phyloP scores from a whole-genome alignment of 2,113 vertebrate species.

The Centrocercus urophasianus region DNA sequence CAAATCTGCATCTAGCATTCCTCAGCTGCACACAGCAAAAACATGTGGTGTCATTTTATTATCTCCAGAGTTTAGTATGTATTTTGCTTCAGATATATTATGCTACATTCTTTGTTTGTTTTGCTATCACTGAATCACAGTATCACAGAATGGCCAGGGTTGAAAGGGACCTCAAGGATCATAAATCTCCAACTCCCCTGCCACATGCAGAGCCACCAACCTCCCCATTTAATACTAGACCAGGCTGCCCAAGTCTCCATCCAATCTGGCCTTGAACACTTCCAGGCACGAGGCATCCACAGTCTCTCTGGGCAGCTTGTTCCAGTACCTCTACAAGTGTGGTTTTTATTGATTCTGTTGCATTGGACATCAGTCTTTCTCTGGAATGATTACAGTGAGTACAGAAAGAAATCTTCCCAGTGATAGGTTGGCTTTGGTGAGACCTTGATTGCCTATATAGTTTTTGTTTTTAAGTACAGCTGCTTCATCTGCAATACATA shows the following conservation, averaged over 20 bases:
- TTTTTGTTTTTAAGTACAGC: neutral
- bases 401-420: neutral
- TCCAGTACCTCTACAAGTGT: neutral
- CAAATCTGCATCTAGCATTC: neutral
- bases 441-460: neutral
- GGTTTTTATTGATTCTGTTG: neutral
- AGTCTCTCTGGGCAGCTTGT: too few relatives aligned
- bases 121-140: neutral
- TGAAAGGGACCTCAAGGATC: too few relatives aligned
- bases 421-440: neutral
- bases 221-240: too few relatives aligned
- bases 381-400: neutral
- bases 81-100: neutral
- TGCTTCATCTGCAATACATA: neutral
- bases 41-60: neutral
- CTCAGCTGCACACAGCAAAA: neutral
- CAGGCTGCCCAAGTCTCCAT: too few relatives aligned
- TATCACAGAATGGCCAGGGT: too few relatives aligned
- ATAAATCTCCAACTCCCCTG: too few relatives aligned
- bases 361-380: neutral
- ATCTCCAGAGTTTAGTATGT: neutral
- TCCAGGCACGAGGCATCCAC: too few relatives aligned
- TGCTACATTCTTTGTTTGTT: neutral
- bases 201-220: too few relatives aligned
- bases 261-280: too few relatives aligned